Evolutionary conservation across 1,140 invertebrate species (phyloP).

Genomic region (Harpegnathos saltator): DNA sequence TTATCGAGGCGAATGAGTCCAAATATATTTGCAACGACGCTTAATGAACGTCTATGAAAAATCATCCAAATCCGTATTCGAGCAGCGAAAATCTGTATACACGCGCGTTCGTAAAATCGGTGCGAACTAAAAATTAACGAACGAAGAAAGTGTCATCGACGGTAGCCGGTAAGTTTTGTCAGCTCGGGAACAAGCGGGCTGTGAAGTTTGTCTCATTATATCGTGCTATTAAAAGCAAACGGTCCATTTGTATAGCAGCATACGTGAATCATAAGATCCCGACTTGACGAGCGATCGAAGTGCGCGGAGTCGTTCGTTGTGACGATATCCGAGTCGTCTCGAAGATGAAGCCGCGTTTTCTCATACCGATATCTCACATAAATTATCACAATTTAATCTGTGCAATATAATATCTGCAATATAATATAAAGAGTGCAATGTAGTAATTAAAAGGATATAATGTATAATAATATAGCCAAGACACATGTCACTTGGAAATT

Average conservation of each 20-base stretch:
- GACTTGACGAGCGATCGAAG: background rate
- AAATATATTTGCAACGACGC: background rate
- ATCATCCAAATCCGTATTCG: too few species aligned
- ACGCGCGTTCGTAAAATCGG: background rate
- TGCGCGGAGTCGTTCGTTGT: constrained; percentile 18
- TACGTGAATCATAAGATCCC: constrained; percentile 43
- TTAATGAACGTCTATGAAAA: too few species aligned
- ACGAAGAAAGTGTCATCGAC: background rate
- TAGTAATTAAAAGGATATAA: too few species aligned
- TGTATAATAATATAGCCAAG: too few species aligned
- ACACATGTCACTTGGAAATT: too few species aligned
- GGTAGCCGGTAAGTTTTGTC: constrained; percentile 4
- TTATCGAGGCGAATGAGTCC: constrained; percentile 19
- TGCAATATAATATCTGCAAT: too few species aligned
- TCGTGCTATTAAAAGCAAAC: constrained; percentile 59
- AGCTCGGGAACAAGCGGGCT: constrained; percentile 15
- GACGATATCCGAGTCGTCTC: constrained; percentile 21
- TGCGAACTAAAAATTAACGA: background rate
- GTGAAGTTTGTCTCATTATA: constrained; percentile 39
- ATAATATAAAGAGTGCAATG: too few species aligned
- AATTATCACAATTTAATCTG: too few species aligned
- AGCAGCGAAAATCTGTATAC: too few species aligned
- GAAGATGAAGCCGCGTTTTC: background rate
- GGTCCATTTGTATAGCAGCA: constrained; percentile 39
- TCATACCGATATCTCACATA: background rate